These are phyloP conservation scores for Philaenus spumarius DNA, from an alignment of 1,140 invertebrate genomes.

Conservation along the genomic window DNA sequence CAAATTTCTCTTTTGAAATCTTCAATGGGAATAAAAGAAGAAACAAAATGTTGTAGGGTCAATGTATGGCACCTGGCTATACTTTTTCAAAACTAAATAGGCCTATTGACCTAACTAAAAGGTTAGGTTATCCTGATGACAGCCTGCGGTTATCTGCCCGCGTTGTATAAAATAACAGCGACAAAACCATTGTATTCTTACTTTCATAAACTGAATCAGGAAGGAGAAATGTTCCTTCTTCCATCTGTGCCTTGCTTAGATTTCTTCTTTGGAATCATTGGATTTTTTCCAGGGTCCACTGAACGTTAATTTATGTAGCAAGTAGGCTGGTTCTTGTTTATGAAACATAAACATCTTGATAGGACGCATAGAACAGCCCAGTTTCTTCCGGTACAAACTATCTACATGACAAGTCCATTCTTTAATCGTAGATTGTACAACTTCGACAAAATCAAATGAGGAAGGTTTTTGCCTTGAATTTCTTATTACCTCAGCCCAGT, in stretches of 20 bases:
- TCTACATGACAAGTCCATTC: conserved; percentile 13
- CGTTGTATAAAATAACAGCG: no score
- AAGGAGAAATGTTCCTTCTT: neutral
- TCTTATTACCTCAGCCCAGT: conserved; percentile 14
- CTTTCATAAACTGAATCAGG: neutral
- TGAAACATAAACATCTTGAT: neutral
- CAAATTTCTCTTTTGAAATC: no score
- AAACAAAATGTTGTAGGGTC: no score
- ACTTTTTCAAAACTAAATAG: no score
- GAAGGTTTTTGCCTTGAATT: conserved; percentile 17
- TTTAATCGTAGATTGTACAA: conserved; percentile 12
- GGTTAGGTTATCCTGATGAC: no score
- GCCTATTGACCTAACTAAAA: no score
- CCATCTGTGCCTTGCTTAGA: neutral
- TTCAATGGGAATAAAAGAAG: no score
- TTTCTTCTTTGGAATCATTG: neutral
- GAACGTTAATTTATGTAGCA: neutral
- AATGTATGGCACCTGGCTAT: no score
- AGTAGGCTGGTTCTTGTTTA: neutral
- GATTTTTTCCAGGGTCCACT: neutral
- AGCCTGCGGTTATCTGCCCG: no score
- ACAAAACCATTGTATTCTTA: no score
- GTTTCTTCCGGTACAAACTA: neutral
- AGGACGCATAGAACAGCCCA: neutral
- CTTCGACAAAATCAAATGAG: conserved; percentile 21